These are phyloP conservation scores for Drosophila teissieri DNA, from an alignment of 1,140 invertebrate species.

Conservation along the genomic window DNA sequence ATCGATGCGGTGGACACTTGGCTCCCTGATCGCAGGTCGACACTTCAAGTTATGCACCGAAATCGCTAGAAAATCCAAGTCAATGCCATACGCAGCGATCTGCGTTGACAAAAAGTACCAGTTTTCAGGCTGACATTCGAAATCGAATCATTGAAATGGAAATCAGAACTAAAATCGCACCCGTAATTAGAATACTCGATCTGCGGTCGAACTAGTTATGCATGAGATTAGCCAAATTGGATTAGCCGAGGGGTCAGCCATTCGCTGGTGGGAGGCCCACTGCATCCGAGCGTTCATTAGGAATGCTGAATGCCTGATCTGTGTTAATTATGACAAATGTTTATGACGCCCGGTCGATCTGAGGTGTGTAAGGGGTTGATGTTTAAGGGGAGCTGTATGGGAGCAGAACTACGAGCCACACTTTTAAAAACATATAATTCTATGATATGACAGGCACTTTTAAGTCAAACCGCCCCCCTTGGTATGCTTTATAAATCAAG, in stretches of 20 bases:
- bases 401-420: neutral
- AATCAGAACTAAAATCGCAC: slow-evolving; percentile 18
- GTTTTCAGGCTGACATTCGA: slow-evolving; percentile 7
- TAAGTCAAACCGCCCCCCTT: slow-evolving; percentile 8
- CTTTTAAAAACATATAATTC: neutral
- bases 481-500: slow-evolving; percentile 25
- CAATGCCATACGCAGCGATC: slow-evolving; percentile 45
- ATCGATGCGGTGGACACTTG: slow-evolving; percentile 34
- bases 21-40: slow-evolving; percentile 31
- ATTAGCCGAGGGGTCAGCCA: slow-evolving; percentile 22
- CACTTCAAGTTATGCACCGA: slow-evolving; percentile 13
- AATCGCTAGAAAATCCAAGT: slow-evolving; percentile 38
- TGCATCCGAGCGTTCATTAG: slow-evolving; percentile 20
- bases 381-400: neutral
- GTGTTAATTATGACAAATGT: slow-evolving; percentile 57
- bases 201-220: slow-evolving; percentile 45
- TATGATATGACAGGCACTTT: neutral
- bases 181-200: slow-evolving; percentile 48
- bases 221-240: slow-evolving; percentile 49
- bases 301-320: slow-evolving; percentile 45
- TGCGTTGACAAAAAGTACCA: slow-evolving; percentile 36
- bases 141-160: slow-evolving; percentile 10
- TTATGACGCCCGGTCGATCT: slow-evolving; percentile 17
- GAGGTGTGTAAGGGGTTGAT: slow-evolving; percentile 10
- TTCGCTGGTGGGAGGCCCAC: slow-evolving; percentile 15